These are phyloP conservation scores for Callorhinus ursinus DNA, from an alignment of 2,113 vertebrate species.

Conservation along the genomic window DNA sequence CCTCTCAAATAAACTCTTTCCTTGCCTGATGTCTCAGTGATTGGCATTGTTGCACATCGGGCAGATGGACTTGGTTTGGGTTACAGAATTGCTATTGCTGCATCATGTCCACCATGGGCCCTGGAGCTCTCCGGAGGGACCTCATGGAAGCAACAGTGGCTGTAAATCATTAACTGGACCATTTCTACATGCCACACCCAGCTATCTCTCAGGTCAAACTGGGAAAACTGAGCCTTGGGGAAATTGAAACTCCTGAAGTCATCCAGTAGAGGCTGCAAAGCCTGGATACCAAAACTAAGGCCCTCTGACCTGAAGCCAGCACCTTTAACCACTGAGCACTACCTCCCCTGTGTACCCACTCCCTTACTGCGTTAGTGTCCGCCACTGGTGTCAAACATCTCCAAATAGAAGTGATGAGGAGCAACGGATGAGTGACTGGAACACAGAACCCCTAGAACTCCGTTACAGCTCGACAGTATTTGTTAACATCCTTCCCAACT, in stretches of 20 bases:
- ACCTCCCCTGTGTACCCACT: not conserved
- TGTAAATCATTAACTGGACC: not conserved
- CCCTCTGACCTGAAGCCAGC: not conserved
- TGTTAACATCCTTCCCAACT: not conserved
- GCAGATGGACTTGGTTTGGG: not conserved
- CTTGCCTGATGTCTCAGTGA: not conserved
- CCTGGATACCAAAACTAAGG: not conserved
- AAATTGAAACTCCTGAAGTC: not conserved
- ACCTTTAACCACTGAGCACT: not conserved
- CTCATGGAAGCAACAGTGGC: not conserved
- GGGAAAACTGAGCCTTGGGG: not conserved
- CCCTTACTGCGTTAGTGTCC: not conserved
- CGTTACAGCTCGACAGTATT: not conserved
- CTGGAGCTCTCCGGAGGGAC: not conserved
- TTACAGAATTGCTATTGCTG: not conserved
- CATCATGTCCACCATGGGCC: not conserved
- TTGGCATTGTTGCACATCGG: not conserved
- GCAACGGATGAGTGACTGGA: too few species aligned
- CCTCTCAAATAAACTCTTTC: not conserved
- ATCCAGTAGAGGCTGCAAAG: not conserved
- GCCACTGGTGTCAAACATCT: not conserved
- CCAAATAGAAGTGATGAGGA: not conserved
- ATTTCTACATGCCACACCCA: not conserved
- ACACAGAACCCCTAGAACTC: not conserved
- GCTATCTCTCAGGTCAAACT: not conserved